These are phyloP conservation scores for Mugil cephalus DNA, from an alignment of 2,113 vertebrate species.

Conservation along the genomic window DNA sequence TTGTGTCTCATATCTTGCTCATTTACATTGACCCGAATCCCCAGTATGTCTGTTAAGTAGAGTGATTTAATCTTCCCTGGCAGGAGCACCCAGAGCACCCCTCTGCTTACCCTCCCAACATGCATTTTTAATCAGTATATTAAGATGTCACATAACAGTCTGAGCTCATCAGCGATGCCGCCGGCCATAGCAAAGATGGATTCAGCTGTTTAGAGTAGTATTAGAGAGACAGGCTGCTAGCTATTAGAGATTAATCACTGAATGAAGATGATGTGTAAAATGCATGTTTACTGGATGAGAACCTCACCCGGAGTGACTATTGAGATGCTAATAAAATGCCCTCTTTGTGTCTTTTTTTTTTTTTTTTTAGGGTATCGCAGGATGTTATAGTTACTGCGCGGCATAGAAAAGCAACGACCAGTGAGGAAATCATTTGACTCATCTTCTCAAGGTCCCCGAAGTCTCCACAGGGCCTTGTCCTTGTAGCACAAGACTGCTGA, in stretches of 20 bases:
- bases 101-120: slow-evolving; percentile 74
- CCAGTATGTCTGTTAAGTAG: slow-evolving; percentile 65
- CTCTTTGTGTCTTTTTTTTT: slow-evolving; percentile 23
- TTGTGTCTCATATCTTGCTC: slow-evolving; percentile 57
- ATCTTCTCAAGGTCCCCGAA: slow-evolving; percentile 75
- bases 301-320: background rate
- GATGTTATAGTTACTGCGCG: slow-evolving; percentile 24
- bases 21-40: slow-evolving; percentile 79
- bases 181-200: slow-evolving; percentile 83
- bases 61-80: slow-evolving; percentile 77
- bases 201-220: slow-evolving; percentile 84
- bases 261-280: slow-evolving; percentile 63
- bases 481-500: slow-evolving; percentile 72
- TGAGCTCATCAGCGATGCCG: slow-evolving; percentile 83
- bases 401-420: slow-evolving; percentile 35
- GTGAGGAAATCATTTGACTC: slow-evolving; percentile 71
- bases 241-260: slow-evolving; percentile 80
- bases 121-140: slow-evolving; percentile 84
- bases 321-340: slow-evolving; percentile 8
- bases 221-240: slow-evolving; percentile 80
- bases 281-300: slow-evolving; percentile 14
- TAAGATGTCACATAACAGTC: slow-evolving; percentile 84
- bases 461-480: slow-evolving; percentile 70
- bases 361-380: slow-evolving; percentile 18
- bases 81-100: slow-evolving; percentile 70